Evolutionary conservation across 1,140 invertebrate genomes (phyloP).

Genomic region (Ooceraea biroi): DNA sequence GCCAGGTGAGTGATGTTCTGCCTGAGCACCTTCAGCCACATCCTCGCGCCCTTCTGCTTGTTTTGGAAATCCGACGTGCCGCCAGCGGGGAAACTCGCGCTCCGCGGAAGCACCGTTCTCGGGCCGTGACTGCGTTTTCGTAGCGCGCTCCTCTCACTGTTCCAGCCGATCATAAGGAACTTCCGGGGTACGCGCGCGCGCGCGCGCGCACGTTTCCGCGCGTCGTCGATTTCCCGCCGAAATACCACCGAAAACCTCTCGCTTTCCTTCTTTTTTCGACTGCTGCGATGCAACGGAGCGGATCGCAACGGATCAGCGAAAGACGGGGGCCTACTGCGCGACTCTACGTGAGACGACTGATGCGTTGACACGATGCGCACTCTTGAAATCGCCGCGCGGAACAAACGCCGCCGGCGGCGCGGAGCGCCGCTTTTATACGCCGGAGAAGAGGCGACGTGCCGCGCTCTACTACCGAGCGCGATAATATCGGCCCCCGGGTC

Average conservation of each 20-base stretch:
- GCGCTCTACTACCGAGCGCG: slow-evolving; percentile 71
- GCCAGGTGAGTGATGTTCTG: slow-evolving; percentile 83
- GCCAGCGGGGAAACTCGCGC: slow-evolving; percentile 14
- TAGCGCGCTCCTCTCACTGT: slow-evolving; percentile 31
- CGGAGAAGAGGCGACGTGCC: slow-evolving; percentile 77
- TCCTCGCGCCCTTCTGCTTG: slow-evolving; percentile 74
- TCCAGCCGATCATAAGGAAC: slow-evolving; percentile 34
- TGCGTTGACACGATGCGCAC: slow-evolving; percentile 8
- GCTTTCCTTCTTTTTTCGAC: too few relatives aligned
- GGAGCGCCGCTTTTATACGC: slow-evolving; percentile 75
- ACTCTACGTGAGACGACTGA: too few relatives aligned
- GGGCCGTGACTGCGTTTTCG: slow-evolving; percentile 15
- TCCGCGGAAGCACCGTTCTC: not conserved
- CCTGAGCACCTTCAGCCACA: slow-evolving; percentile 84
- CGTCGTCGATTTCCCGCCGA: too few relatives aligned
- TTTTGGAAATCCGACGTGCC: slow-evolving; percentile 64
- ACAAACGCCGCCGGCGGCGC: slow-evolving; percentile 75
- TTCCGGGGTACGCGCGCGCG: not conserved
- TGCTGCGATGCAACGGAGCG: too few relatives aligned
- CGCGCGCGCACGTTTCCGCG: not conserved
- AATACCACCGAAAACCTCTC: too few relatives aligned
- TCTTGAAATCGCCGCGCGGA: slow-evolving; percentile 55
- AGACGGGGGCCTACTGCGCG: too few relatives aligned
- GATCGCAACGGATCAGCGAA: too few relatives aligned
- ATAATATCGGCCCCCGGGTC: slow-evolving; percentile 72